Percentiles rank a stretch among this genome's conserved stretches.
These are phyloP conservation scores for Bufotes viridis DNA, from an alignment of 2,797 vertebrate species.

Conservation along the genomic window DNA sequence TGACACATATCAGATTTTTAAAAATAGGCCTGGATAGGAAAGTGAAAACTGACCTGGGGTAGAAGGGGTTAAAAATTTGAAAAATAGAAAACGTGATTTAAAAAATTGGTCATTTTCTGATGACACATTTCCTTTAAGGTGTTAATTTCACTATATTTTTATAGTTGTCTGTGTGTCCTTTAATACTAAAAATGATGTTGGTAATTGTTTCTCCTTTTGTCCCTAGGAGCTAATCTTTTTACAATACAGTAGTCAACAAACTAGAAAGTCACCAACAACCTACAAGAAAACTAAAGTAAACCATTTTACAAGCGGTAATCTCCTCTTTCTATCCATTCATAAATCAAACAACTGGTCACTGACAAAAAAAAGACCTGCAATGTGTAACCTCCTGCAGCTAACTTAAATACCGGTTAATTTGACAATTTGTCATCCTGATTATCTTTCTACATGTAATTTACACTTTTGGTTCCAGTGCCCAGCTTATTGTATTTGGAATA, in stretches of 20 bases:
- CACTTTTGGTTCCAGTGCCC: constrained; percentile 52
- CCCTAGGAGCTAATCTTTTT: not conserved
- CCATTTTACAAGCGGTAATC: constrained; percentile 90
- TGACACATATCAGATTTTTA: too few relatives aligned
- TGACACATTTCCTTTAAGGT: not conserved
- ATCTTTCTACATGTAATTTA: constrained; percentile 75
- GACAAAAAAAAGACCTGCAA: constrained; percentile 72
- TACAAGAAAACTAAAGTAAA: constrained; percentile 70
- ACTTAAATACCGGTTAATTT: constrained; percentile 70
- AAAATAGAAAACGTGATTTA: not conserved
- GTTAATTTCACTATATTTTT: not conserved
- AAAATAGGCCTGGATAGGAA: too few relatives aligned
- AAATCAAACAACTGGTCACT: constrained; percentile 80
- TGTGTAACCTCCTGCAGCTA: constrained; percentile 74
- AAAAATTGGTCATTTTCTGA: too few relatives aligned
- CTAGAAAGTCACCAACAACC: not conserved
- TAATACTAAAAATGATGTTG: not conserved
- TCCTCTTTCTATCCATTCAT: constrained; percentile 83
- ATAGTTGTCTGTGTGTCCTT: not conserved
- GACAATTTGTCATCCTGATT: constrained; percentile 77
- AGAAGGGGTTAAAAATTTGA: too few relatives aligned
- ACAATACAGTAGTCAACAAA: not conserved
- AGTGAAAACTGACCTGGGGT: too few relatives aligned
- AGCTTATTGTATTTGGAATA: not conserved
- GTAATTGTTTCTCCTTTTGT: not conserved